Evolutionary conservation across 2,888 invertebrate species (phyloP).

Genomic region (Sinodicranocentrus sp.): DNA sequence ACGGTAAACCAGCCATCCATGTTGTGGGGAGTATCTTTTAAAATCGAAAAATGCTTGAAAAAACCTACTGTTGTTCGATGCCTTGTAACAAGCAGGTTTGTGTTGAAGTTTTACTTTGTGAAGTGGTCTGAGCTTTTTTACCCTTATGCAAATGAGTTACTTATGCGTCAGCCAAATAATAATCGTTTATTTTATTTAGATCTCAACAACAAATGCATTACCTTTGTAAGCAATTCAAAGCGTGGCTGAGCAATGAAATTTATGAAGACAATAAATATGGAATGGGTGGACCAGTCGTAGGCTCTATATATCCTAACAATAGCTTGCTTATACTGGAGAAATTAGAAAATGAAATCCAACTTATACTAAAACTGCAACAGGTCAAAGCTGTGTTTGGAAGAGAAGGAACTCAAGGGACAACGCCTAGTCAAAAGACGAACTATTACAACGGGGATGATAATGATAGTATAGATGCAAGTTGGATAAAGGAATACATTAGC

Average conservation of each 20-base stretch:
- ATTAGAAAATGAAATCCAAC: constrained; percentile 18
- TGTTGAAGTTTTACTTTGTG: constrained; percentile 3
- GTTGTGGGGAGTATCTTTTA: constrained; percentile 57
- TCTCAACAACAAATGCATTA: constrained; percentile 53
- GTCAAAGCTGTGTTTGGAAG: too few species aligned
- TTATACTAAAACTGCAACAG: constrained; percentile 21
- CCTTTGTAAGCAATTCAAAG: constrained; percentile 22
- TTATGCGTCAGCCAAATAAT: not conserved
- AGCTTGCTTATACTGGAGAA: not conserved
- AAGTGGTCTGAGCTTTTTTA: not conserved
- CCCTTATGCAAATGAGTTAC: not conserved
- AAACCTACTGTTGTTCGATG: constrained; percentile 46
- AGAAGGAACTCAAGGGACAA: too few species aligned
- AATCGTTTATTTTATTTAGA: constrained; percentile 40
- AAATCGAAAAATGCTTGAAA: constrained; percentile 52
- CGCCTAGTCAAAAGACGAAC: too few species aligned
- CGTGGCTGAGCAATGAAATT: constrained; percentile 3
- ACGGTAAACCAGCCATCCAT: constrained; percentile 32
- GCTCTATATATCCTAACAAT: too few species aligned
- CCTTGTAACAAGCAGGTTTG: constrained; percentile 56
- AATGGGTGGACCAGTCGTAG: too few species aligned
- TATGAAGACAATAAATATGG: too few species aligned
- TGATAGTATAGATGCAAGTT: constrained; percentile 12
- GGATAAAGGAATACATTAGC: constrained; percentile 25
- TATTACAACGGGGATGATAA: too few species aligned